A percentile compares a stretch with the other conserved stretches of the same genome.
Evolutionary conservation across 2,888 invertebrate species (phyloP).

Genomic region (Perizoma affinitatum): DNA sequence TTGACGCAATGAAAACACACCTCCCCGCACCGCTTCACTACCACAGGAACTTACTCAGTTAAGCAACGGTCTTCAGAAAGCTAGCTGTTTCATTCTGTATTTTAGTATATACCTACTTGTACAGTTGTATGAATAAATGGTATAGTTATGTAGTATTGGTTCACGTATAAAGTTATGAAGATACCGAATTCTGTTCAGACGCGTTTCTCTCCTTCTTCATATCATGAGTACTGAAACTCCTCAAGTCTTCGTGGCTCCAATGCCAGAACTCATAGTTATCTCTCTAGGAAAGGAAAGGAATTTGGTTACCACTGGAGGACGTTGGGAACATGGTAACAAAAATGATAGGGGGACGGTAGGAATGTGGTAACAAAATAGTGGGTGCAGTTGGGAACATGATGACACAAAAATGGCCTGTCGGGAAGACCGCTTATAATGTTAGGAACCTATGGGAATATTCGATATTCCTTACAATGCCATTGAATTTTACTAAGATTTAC

Average conservation of each 20-base stretch:
- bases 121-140: no score
- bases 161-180: background rate
- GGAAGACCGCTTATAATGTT: background rate
- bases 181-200: slow-evolving; percentile 10
- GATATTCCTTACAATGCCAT: no score
- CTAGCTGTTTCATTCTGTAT: no score
- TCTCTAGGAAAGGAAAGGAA: slow-evolving; percentile 47
- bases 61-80: no score
- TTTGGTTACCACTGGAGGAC: background rate
- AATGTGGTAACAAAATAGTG: background rate
- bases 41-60: no score
- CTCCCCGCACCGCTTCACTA: no score
- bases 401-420: no score
- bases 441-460: no score
- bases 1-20: no score
- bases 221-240: slow-evolving; percentile 40
- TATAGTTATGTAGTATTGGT: no score
- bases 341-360: slow-evolving; percentile 1
- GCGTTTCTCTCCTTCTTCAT: slow-evolving; percentile 41
- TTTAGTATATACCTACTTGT: no score
- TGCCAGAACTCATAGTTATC: slow-evolving; percentile 68
- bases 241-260: slow-evolving; percentile 62
- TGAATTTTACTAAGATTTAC: no score
- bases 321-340: slow-evolving; percentile 7
- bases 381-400: background rate